A percentile compares a stretch with the other conserved stretches of the same genome.
These are phyloP conservation scores for Aphelinus atriplicis DNA, from an alignment of 1,140 invertebrate genomes.

Conservation along the genomic window DNA sequence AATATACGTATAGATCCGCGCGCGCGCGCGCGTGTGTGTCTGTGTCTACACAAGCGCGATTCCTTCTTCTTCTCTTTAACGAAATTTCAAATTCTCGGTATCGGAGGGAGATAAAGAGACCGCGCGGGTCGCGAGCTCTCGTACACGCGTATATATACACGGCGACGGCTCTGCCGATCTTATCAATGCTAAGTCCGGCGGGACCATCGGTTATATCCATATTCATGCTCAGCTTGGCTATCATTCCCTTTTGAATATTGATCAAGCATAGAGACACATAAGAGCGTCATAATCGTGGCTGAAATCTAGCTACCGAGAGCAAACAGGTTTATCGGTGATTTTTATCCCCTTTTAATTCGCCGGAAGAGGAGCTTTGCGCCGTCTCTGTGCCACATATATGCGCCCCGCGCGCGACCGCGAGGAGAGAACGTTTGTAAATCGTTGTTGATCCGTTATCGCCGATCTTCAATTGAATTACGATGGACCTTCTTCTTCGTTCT, in stretches of 20 bases:
- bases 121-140: neutral
- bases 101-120: neutral
- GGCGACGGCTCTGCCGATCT: constrained; percentile 8
- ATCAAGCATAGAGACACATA: constrained; percentile 25
- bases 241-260: constrained; percentile 28
- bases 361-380: constrained; percentile 12
- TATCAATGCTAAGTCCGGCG: constrained; percentile 20
- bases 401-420: no score
- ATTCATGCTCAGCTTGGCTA: constrained; percentile 29
- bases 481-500: no score
- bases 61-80: neutral
- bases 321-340: constrained; percentile 27
- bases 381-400: no score
- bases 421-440: neutral
- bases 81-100: constrained; percentile 29
- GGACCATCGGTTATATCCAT: constrained; percentile 28
- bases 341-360: constrained; percentile 21
- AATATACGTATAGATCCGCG: no score
- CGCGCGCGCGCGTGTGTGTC: no score
- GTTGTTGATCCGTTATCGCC: neutral
- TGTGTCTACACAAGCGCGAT: no score
- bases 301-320: constrained; percentile 34
- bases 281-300: constrained; percentile 28
- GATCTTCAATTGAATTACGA: no score
- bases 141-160: neutral